phyloP scores from a whole-genome alignment of 2,113 vertebrate genomes.

The Catagonus wagneri region DNA sequence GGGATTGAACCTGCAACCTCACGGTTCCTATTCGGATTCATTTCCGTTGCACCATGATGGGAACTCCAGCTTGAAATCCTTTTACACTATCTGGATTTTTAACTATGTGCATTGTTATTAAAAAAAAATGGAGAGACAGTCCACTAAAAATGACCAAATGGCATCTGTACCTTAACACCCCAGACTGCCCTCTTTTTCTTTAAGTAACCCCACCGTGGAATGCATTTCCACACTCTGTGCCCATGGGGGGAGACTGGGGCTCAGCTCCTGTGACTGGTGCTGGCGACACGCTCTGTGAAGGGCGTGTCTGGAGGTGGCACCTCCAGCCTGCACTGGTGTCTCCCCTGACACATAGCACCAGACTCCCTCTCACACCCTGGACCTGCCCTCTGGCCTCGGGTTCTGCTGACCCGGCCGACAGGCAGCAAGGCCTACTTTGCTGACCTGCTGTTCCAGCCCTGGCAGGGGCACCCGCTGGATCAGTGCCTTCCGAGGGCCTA shows the following conservation, averaged over 20 bases:
- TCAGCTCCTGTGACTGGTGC: background rate
- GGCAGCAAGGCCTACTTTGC: background rate
- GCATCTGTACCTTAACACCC: background rate
- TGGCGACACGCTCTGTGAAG: accelerated
- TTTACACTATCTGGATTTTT: background rate
- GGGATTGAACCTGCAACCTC: no score
- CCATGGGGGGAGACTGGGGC: background rate
- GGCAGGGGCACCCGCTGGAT: background rate
- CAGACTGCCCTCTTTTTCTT: background rate
- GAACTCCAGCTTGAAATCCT: background rate
- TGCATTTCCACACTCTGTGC: background rate
- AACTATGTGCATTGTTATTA: background rate
- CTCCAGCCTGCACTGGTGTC: no score
- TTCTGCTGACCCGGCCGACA: background rate
- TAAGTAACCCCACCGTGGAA: background rate
- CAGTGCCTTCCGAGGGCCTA: background rate
- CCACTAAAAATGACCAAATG: background rate
- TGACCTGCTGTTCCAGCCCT: background rate
- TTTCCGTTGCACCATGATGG: no score
- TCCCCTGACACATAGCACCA: background rate
- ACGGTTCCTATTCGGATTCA: no score
- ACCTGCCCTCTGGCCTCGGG: background rate
- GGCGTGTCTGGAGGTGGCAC: background rate
- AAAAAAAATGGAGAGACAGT: background rate
- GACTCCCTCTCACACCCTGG: background rate